These are phyloP conservation scores for Mugil cephalus DNA, from an alignment of 2,113 vertebrate species.

Conservation along the genomic window DNA sequence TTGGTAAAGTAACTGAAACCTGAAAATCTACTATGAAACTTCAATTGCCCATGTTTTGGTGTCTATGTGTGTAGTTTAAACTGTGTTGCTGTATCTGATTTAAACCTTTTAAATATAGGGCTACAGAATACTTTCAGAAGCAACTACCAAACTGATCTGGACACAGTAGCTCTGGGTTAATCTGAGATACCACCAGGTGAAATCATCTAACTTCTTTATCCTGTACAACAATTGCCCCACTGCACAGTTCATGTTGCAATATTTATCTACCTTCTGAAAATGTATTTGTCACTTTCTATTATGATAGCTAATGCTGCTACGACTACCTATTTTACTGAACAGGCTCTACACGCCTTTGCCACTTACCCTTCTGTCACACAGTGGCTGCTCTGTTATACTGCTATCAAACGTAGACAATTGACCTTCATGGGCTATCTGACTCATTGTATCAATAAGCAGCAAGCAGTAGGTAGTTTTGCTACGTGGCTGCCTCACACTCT, in stretches of 20 bases:
- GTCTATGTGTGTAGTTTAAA: not conserved
- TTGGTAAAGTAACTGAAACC: not conserved
- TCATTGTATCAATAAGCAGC: constrained; percentile 71
- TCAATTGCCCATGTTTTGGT: not conserved
- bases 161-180: constrained; percentile 44
- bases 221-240: constrained; percentile 57
- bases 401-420: constrained; percentile 72
- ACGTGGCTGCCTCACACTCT: constrained; percentile 24
- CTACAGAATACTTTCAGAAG: too few relatives aligned
- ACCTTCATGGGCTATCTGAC: constrained; percentile 77
- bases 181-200: constrained; percentile 42
- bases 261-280: constrained; percentile 55
- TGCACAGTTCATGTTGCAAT: constrained; percentile 49
- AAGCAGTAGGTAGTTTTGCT: constrained; percentile 63
- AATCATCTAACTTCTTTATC: constrained; percentile 60
- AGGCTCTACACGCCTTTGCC: constrained; percentile 59
- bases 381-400: constrained; percentile 61
- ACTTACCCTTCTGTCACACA: constrained; percentile 73
- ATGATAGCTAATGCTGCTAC: constrained; percentile 53
- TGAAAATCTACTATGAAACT: not conserved
- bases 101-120: constrained; percentile 1
- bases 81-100: not conserved
- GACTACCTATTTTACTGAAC: constrained; percentile 34
- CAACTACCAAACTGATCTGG: too few relatives aligned
- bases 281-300: constrained; percentile 73